Conservation (phyloP, 2,888 invertebrate genomes). For the Calliphora vomitoria region DNA sequence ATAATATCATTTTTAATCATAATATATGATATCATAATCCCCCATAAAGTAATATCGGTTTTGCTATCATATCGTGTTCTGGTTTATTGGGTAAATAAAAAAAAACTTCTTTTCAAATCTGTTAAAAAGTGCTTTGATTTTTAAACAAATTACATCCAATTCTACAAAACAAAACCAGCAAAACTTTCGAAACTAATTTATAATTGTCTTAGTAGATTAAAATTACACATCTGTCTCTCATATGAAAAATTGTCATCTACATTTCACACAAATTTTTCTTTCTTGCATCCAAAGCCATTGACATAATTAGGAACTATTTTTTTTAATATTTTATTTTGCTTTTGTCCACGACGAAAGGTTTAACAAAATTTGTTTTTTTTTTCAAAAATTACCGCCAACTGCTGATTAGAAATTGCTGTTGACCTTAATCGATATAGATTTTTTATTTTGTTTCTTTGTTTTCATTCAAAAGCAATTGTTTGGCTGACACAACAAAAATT, state of each 20-base stretch:
- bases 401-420: constrained; percentile 61
- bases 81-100: no score
- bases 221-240: neutral
- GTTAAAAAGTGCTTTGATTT: no score
- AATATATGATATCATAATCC: no score
- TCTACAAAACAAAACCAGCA: neutral
- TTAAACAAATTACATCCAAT: no score
- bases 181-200: constrained; percentile 10
- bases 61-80: no score
- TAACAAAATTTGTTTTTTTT: constrained; percentile 10
- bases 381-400: constrained; percentile 28
- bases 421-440: constrained; percentile 66
- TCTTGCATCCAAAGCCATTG: neutral
- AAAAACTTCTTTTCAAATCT: no score
- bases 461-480: constrained; percentile 49
- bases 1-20: no score
- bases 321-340: neutral
- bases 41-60: no score
- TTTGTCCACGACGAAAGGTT: neutral
- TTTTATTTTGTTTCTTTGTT: constrained; percentile 7
- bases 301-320: constrained; percentile 6
- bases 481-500: constrained; percentile 63
- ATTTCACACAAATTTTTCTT: neutral
- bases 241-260: neutral
- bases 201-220: neutral